Evolutionary conservation across 2,797 vertebrate species (phyloP), one percentile per base, ranked within the genome.

Genomic region (Sibirionetta formosa): DNA sequence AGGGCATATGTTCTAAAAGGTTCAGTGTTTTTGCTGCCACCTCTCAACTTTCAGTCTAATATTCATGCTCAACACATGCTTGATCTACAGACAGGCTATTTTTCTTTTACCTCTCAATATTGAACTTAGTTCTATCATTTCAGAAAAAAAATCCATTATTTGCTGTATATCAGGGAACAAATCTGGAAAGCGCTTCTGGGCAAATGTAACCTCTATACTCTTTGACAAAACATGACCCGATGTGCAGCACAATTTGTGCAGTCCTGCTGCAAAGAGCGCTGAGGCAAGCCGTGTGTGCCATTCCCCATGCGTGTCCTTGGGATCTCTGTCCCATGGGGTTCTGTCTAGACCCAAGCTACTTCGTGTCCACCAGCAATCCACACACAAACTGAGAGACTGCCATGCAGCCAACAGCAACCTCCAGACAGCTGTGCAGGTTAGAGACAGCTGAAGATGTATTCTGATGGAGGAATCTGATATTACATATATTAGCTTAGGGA

Each of bases 231-330:
- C 5, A 4, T 15, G 36, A 36, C 3, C 27, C 64, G 36, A 38
- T 17, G 4, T 1, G 24, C 36, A 40, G 50, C 54, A 40, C 26
- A 51, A 15, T 79, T 48, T 56, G 9, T 7, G 17, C 1, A 0
- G 23, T 63, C 58, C 31, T 63, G 29, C 8, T 3, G 65, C 63
- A 26, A 3, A 2, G 56, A 29, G 22, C 1, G 0, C 27, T 65
- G 33, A 22, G 2, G 3, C 5, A 12, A 33, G 51, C 31, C 0
- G 0, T 3, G 31, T 6, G 7, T 82, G 31, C 27, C 14, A 5
- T 44, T 1, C 2, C 16, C 10, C 2, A 1, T 0, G 0, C 0
- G 0, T 0, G 0, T 23, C 60, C 85, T 48, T 4, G 2, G 31
- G 40, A 80, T 14, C 2, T 40, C 19, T 23, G 17, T 44, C 53